phyloP scores from a whole-genome alignment of 2,797 vertebrate species.

The Pangasius larnaudii region DNA sequence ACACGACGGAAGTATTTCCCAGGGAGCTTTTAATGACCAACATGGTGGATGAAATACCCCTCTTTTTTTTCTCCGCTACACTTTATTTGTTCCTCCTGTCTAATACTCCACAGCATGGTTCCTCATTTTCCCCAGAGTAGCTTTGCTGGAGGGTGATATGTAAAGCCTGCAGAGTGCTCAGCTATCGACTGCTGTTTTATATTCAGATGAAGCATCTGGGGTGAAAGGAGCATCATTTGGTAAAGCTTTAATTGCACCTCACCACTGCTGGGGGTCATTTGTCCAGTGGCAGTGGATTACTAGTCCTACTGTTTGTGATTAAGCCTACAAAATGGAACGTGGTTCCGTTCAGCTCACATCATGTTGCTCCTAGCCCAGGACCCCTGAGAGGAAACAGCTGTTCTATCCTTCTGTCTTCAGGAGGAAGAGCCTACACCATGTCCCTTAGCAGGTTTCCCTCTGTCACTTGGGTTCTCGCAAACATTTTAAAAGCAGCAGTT shows the following conservation, averaged over 20 bases:
- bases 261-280: conserved; percentile 53
- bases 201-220: conserved; percentile 51
- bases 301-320: conserved; percentile 55
- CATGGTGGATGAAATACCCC: conserved; percentile 58
- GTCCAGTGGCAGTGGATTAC: conserved; percentile 56
- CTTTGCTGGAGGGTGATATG: conserved; percentile 27
- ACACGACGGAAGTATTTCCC: conserved; percentile 65
- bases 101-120: conserved; percentile 42
- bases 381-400: conserved; percentile 62
- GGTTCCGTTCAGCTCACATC: conserved; percentile 24
- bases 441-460: conserved; percentile 44
- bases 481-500: conserved; percentile 52
- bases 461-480: conserved; percentile 42
- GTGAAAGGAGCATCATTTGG: conserved; percentile 43
- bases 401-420: conserved; percentile 56
- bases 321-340: conserved; percentile 53
- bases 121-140: conserved; percentile 37
- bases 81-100: conserved; percentile 58
- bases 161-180: conserved; percentile 36
- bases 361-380: conserved; percentile 34
- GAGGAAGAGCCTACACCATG: conserved; percentile 46
- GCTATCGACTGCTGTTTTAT: conserved; percentile 41
- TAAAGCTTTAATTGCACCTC: conserved; percentile 56
- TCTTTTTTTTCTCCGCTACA: conserved; percentile 12
- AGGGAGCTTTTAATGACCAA: conserved; percentile 69